Base-by-base conservation (phyloP, 2,797 vertebrate genomes). In the Petrocephalus schoutedeni region DNA sequence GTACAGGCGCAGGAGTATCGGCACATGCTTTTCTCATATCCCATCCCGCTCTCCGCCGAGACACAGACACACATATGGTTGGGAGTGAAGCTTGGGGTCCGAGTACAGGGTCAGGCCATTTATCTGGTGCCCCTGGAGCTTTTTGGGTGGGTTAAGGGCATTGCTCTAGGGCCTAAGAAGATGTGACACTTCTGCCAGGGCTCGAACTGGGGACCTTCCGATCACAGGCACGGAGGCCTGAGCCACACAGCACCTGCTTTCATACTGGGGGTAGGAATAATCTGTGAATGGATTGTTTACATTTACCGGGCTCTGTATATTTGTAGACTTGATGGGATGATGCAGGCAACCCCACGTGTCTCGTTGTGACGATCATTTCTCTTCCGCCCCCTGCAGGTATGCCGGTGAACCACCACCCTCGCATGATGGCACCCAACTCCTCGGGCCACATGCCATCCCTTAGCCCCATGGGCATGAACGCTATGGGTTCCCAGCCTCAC, bases 391-490 rank as follows among this genome's bases (percentile, higher is more conserved):
- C 88, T 90, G 23, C 92, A 99, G 98, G 98, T 94, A 98, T 99
- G 97, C 95, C 95, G 94, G 97, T 98, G 96, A 99, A 99, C 93
- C 97, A 94, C 91, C 95, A 99, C 95, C 97, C 98, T 92, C 98
- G 98, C 91, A 97, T 99, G 98, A 98, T 98, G 96, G 97, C 96
- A 92, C 98, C 98, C 90, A 98, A 97, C 92, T 96, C 97, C 74
- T 92, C 96, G 88, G 98, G 98, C 93, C 97, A 98, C 89, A 98
- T 99, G 98, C 96, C 98, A 93, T 98, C 98, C 89, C 97, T 99
- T 92, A 99, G 98, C 92, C 98, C 98, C 89, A 97, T 99, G 95
- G 97, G 98, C 93, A 98, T 99, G 98, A 96, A 94, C 92, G 91
- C 95, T 53, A 95, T 96, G 95, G 96, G 95, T 88, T 98, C 98